Evolutionary conservation across 2,797 vertebrate species (phyloP).

Genomic region (Pyrocephalus nanus): DNA sequence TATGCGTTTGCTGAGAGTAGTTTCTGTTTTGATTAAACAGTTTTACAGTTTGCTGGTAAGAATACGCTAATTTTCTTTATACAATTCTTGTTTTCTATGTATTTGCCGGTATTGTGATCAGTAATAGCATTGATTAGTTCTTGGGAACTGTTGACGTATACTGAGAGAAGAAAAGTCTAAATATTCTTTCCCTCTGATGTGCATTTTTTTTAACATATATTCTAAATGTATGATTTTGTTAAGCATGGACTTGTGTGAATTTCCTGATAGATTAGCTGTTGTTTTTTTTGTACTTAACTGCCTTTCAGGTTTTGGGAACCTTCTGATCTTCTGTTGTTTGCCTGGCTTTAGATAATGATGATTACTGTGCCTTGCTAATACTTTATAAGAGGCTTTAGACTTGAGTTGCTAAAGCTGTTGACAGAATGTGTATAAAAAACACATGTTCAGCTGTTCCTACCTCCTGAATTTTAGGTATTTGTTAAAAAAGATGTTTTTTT

Average conservation of each 20-base stretch:
- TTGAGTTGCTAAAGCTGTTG: neutral
- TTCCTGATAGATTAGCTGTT: neutral
- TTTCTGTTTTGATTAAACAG: conserved; percentile 98
- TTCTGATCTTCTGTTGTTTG: neutral
- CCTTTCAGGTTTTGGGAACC: neutral
- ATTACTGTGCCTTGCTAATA: neutral
- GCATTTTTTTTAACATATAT: neutral
- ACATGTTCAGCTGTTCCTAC: neutral
- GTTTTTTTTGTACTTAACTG: neutral
- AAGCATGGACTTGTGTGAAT: neutral
- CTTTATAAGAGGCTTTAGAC: neutral
- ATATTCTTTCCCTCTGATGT: neutral
- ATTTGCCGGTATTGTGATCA: neutral
- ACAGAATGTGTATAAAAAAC: neutral
- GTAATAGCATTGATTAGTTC: neutral
- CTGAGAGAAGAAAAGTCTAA: neutral
- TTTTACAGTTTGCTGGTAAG: conserved; percentile 97
- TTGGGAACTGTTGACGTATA: neutral
- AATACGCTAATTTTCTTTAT: neutral
- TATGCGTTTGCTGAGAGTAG: conserved; percentile 96
- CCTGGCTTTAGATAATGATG: neutral
- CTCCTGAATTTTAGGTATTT: neutral
- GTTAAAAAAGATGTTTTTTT: neutral
- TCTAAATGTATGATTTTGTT: neutral
- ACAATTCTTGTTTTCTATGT: neutral